These are phyloP conservation scores for Alviniconcha marisindica DNA, from an alignment of 1,140 invertebrate species.

Conservation along the genomic window DNA sequence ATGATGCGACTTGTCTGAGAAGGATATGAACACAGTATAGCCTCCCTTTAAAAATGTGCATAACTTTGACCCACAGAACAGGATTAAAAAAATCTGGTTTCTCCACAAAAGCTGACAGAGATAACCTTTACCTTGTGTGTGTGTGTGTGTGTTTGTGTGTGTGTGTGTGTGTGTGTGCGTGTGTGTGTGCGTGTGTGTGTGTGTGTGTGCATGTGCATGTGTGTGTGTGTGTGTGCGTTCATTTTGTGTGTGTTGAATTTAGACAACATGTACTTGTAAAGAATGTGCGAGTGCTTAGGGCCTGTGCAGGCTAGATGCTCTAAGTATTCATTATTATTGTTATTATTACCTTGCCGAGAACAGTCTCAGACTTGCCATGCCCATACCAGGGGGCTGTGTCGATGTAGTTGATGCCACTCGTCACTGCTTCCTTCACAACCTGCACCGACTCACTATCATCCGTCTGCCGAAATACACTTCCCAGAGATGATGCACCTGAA, in stretches of 20 bases:
- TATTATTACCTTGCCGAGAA: conserved; percentile 86
- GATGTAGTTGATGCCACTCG: conserved; percentile 91
- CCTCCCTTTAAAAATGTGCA: no score
- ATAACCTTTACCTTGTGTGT: not conserved
- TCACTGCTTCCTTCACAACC: conserved; percentile 84
- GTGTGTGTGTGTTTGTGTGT: not conserved
- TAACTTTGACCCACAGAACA: no score
- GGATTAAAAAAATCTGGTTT: no score
- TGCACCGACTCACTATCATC: conserved; percentile 82
- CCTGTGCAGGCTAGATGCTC: no score
- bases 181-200: no score
- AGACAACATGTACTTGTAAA: no score
- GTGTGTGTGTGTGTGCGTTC: conserved; percentile 14
- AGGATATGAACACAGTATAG: no score
- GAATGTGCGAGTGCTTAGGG: no score
- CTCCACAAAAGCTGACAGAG: no score
- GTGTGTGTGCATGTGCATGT: no score
- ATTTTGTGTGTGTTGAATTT: not conserved
- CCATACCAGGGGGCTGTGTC: conserved; percentile 96
- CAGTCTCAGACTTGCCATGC: conserved; percentile 81
- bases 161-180: conserved; percentile 36
- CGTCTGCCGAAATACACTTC: conserved; percentile 76
- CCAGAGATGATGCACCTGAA: conserved; percentile 69
- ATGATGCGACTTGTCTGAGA: no score
- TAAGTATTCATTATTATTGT: no score